Evolutionary conservation across 2,113 vertebrate genomes (phyloP), one percentile per base, ranked within the genome.

Genomic region (Podilymbus podiceps): DNA sequence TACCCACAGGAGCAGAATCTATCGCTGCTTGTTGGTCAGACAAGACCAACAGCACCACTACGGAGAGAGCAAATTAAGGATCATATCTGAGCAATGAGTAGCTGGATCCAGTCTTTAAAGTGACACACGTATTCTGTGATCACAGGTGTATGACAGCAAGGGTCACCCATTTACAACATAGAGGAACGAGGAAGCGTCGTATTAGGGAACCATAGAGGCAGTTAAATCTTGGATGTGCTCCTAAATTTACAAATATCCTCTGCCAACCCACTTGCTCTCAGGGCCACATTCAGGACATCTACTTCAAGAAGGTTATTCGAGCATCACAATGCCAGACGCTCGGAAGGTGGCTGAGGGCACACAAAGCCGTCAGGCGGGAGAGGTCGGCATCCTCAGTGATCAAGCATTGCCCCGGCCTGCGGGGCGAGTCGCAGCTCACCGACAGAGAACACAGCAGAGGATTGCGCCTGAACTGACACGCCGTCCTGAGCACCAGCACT

Each of bases 351-450:
- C 31, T 89, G 20, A 47, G 67, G 46, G n/a, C 72, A 86, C 47
- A 44, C 20, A 93, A 46, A 69, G 31, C 22, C 44, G 42, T 28
- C 55, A 69, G 27, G 40, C 67, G 56, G 49, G 35, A 79, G 16
- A 88, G 23, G 49, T 35, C 4, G 2, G 17, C 27, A 56, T 68
- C 42, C 64, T 78, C 74, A 73, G 6, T 27, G 33, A 30, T 27
- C 20, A 73, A 53, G 46, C 1, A 7, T 11, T 14, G 17, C 14
- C 42, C 33, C 11, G 30, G 44, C 16, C 40, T 27, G 6, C 0
- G 1, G 35, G 10, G 30, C 5, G 42, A 75, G 53, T 60, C 5
- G 6, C 28, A 71, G 23, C 44, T 84, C 28, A 42, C 18, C 1
- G 5, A 30, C 21, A 64, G 76, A 72, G 59, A 78, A 49, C 5